These are phyloP conservation scores for Brenthis ino DNA, from an alignment of 2,888 invertebrate species.

Conservation along the genomic window DNA sequence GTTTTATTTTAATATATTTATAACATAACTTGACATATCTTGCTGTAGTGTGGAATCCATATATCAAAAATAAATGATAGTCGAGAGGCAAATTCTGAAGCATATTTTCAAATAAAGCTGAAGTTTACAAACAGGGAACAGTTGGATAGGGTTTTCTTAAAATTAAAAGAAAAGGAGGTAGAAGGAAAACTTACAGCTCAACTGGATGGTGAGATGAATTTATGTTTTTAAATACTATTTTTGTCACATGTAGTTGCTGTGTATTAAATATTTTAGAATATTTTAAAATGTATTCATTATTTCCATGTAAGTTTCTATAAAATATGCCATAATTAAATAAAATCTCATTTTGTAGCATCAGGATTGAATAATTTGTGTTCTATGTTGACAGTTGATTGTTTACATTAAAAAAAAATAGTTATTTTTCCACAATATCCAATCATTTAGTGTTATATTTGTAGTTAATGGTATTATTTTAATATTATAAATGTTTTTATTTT, in stretches of 20 bases:
- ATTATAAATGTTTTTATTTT: too few relatives aligned
- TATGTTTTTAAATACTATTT: neutral
- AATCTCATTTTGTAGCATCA: neutral
- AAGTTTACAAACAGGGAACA: slow-evolving; percentile 35
- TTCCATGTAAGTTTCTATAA: slow-evolving; percentile 3
- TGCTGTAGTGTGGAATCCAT: slow-evolving; percentile 38
- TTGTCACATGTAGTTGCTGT: neutral
- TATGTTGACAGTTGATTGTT: neutral
- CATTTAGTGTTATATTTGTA: too few relatives aligned
- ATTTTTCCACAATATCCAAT: neutral
- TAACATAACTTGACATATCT: neutral
- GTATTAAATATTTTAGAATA: neutral
- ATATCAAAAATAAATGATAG: slow-evolving; percentile 36
- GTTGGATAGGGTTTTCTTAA: slow-evolving; percentile 25
- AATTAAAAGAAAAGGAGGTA: slow-evolving; percentile 36
- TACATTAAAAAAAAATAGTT: neutral
- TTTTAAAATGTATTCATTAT: neutral
- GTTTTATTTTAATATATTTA: neutral
- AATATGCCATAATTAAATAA: neutral
- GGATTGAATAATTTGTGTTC: too few relatives aligned
- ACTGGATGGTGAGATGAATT: slow-evolving; percentile 32
- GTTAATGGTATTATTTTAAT: too few relatives aligned
- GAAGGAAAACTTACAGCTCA: slow-evolving; percentile 37
- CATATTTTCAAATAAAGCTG: slow-evolving; percentile 37
- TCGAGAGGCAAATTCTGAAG: slow-evolving; percentile 24